Evolutionary conservation across 2,797 vertebrate genomes (phyloP).

Genomic region (Holocentrus rufus): DNA sequence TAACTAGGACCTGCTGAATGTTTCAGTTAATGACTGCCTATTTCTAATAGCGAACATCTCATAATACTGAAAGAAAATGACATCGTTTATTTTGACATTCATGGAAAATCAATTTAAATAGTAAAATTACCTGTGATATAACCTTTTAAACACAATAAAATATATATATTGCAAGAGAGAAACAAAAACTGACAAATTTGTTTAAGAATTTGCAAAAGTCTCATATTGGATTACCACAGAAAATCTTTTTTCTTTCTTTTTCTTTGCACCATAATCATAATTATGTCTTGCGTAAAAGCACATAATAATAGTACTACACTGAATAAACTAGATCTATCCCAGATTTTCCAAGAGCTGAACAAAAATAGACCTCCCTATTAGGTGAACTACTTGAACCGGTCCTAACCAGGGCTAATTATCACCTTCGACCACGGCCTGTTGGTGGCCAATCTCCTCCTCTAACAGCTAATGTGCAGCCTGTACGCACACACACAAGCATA

Average conservation of each 20-base stretch:
- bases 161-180: not conserved
- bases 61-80: not conserved
- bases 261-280: too few relatives aligned
- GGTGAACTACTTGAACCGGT: not conserved
- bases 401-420: conserved; percentile 37
- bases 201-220: not conserved
- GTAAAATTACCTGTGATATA: not conserved
- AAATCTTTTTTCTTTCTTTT: not conserved
- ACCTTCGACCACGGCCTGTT: conserved; percentile 33
- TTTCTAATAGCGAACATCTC: not conserved
- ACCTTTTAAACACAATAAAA: not conserved
- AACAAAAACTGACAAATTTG: not conserved
- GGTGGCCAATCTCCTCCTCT: conserved; percentile 37
- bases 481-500: not conserved
- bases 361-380: conserved; percentile 3
- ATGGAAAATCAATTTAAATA: not conserved
- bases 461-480: not conserved
- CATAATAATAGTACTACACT: not conserved
- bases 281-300: not conserved
- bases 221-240: not conserved
- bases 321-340: not conserved
- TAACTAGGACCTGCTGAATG: conserved; percentile 17
- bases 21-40: conserved; percentile 24
- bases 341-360: conserved; percentile 5
- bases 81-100: not conserved